Conservation (phyloP, 2,888 invertebrate species). For the Mimumesa dahlbomi region DNA sequence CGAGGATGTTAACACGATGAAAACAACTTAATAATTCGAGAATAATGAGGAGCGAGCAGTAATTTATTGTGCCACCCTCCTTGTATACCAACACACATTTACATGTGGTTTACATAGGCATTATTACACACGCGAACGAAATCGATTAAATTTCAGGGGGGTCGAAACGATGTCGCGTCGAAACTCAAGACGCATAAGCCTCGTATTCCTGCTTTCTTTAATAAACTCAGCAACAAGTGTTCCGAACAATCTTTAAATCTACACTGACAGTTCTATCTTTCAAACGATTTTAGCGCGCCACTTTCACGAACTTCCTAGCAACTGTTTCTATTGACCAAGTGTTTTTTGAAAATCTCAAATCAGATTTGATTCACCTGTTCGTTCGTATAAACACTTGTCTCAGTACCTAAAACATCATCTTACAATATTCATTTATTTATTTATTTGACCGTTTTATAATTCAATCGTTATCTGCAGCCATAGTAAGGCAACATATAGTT, state of each 20-base stretch:
- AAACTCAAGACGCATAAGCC: background rate
- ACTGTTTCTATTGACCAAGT: background rate
- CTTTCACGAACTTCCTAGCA: background rate
- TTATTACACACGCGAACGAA: background rate
- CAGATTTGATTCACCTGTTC: background rate
- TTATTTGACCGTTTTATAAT: no score
- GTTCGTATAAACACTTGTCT: background rate
- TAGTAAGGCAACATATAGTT: no score
- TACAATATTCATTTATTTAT: no score
- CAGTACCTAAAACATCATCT: no score
- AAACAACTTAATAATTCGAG: background rate
- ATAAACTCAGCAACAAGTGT: slow-evolving; percentile 42
- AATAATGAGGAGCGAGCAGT: no score
- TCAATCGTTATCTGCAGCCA: no score
- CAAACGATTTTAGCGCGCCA: slow-evolving; percentile 38
- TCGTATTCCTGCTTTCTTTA: background rate
- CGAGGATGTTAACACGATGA: no score
- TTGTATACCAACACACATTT: no score
- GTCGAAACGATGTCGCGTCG: background rate
- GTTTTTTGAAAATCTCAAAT: slow-evolving; percentile 29
- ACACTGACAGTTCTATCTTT: background rate
- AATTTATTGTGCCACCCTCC: no score
- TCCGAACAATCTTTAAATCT: background rate
- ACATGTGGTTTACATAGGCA: no score
- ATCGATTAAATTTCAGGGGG: slow-evolving; percentile 10